These are phyloP conservation scores for Lottia scabra DNA, from an alignment of 2,888 invertebrate genomes.

Conservation along the genomic window DNA sequence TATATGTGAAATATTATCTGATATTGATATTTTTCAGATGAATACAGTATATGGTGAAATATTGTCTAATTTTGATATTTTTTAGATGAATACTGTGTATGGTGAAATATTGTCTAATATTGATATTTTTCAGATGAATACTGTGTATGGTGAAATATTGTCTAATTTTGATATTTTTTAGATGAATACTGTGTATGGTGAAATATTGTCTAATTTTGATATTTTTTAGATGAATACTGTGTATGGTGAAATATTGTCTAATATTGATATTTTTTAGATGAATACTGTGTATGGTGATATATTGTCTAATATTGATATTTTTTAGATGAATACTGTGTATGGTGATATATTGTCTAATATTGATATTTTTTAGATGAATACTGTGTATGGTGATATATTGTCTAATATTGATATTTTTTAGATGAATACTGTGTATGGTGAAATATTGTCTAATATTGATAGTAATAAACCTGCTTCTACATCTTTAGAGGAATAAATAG, in stretches of 20 bases:
- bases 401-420: too few relatives aligned
- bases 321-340: constrained; percentile 56
- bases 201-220: too few relatives aligned
- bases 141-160: constrained; percentile 53
- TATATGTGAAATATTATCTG: too few relatives aligned
- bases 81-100: too few relatives aligned
- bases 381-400: too few relatives aligned
- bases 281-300: too few relatives aligned
- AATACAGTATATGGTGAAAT: constrained; percentile 51
- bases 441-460: constrained; percentile 52
- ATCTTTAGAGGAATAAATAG: not conserved
- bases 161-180: constrained; percentile 49
- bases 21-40: constrained; percentile 47
- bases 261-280: too few relatives aligned
- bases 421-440: constrained; percentile 45
- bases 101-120: constrained; percentile 51
- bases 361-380: too few relatives aligned
- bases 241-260: too few relatives aligned
- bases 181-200: too few relatives aligned
- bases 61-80: constrained; percentile 49
- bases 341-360: too few relatives aligned
- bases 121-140: too few relatives aligned
- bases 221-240: constrained; percentile 51
- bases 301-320: constrained; percentile 10
- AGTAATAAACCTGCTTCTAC: constrained; percentile 10